Percentiles rank a stretch among this genome's conserved stretches.
phyloP scores from a whole-genome alignment of 2,888 invertebrate genomes.

The Oligia latruncula region DNA sequence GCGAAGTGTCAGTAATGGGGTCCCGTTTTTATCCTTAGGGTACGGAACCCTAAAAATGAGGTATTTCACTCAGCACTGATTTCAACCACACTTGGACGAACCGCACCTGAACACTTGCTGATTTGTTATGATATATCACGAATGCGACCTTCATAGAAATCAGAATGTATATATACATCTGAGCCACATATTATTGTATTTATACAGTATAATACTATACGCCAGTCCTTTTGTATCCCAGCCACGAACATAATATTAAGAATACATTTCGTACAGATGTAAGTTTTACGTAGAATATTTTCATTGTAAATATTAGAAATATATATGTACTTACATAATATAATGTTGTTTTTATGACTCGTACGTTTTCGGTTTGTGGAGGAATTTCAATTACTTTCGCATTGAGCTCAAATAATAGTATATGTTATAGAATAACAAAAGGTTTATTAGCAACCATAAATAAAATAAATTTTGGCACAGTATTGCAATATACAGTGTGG shows the following conservation, averaged over 20 bases:
- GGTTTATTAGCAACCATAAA: background rate
- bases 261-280: constrained; percentile 42
- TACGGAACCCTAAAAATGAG: too few relatives aligned
- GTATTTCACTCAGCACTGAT: too few relatives aligned
- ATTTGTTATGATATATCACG: constrained; percentile 26
- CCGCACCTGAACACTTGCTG: too few relatives aligned
- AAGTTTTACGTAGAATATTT: constrained; percentile 27
- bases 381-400: background rate
- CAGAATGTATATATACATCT: constrained; percentile 15
- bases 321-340: too few relatives aligned
- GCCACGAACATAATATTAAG: constrained; percentile 42
- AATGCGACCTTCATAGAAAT: constrained; percentile 15
- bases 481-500: background rate
- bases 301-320: constrained; percentile 17
- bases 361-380: background rate
- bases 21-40: too few relatives aligned
- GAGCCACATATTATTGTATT: constrained; percentile 15
- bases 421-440: background rate
- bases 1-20: too few relatives aligned
- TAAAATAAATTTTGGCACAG: background rate
- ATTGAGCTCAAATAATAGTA: background rate
- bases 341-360: background rate
- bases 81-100: too few relatives aligned
- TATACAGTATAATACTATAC: constrained; percentile 29
- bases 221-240: constrained; percentile 37